phyloP scores from a whole-genome alignment of 2,888 invertebrate genomes.

The Cheilosia grossa region DNA sequence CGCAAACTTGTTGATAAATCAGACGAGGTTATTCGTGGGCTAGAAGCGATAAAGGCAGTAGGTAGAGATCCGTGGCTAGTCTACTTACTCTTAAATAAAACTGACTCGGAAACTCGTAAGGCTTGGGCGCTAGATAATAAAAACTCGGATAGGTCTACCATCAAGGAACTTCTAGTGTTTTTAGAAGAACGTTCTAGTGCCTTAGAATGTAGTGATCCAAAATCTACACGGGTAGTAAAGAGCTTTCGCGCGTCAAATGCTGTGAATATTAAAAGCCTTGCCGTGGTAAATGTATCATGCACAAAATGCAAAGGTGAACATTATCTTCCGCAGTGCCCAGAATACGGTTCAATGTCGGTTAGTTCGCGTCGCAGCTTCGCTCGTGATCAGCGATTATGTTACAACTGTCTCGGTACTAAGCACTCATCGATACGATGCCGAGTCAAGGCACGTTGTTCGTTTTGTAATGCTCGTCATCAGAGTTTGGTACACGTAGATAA shows the following conservation, averaged over 20 bases:
- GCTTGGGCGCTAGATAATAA: conserved; percentile 2
- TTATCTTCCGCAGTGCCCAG: conserved; percentile 17
- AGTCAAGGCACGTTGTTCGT: no score
- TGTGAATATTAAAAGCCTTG: conserved; percentile 4
- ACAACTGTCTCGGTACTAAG: conserved; percentile 37
- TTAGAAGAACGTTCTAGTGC: conserved; percentile 28
- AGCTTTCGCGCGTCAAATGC: neutral
- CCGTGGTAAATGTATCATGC: conserved; percentile 3
- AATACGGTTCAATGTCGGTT: conserved; percentile 24
- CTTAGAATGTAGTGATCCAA: conserved; percentile 24
- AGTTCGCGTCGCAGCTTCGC: conserved; percentile 1
- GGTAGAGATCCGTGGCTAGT: conserved; percentile 34
- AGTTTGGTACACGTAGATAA: no score
- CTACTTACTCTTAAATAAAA: conserved; percentile 15
- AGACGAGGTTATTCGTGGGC: conserved; percentile 24
- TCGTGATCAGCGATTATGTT: conserved; percentile 27
- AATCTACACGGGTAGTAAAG: neutral
- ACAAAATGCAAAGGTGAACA: conserved; percentile 1
- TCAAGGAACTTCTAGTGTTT: neutral
- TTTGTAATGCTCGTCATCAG: no score
- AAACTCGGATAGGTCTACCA: neutral
- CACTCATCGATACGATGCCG: conserved; percentile 23
- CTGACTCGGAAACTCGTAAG: conserved; percentile 25
- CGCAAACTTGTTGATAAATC: conserved; percentile 3
- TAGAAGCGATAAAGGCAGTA: neutral